Base-by-base conservation (phyloP, 2,888 invertebrate genomes). In the Drosophila greeni region DNA sequence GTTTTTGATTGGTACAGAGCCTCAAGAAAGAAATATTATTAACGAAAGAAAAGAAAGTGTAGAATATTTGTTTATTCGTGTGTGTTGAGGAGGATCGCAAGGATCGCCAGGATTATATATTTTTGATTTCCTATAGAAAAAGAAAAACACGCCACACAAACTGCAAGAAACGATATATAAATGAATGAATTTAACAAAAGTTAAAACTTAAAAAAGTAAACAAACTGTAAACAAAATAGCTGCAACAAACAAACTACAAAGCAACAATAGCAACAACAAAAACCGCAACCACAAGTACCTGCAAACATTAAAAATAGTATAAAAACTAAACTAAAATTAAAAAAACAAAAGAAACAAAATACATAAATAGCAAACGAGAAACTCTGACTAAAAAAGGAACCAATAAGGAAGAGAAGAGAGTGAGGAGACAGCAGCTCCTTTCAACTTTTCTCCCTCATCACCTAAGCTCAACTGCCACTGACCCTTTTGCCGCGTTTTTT, bases 251-350 rank as follows among this genome's bases (percentile, higher is more conserved):
- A 56, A 66, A 82, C 84, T 84, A 81, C 80, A 81, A 73, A 78
- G 80, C 77, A 81, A 81, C 76, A 82, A 82, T 82, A 81, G 77
- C 80, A 84, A 84, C 78, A 83, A 83, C 76, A 74, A 77, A 77
- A 84, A 87, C 85, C 87, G 87, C 82, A 86, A 88, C 87, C 88
- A 86, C 85, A 87, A 86, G 88, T 89, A 89, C 88, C 88, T 89
- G 88, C 86, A 87, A 84, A 45, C 45, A 79, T 76, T 82, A 66
- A 82, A 76, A 78, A 82, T 82, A 77, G 75, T 78, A 80, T 84
- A 75, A 71, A 71, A 71, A 71, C 31, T 43, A 60, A 71, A 29
- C 29, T 65, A 56, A 42, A 42, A 16, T 1, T 7, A 42, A 23
- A 20, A 66, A 66, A 69, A 51, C 33, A 60, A 68, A 69, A 53